Evolutionary conservation across 2,113 vertebrate species (phyloP).

Genomic region (Nesogale talazaci): DNA sequence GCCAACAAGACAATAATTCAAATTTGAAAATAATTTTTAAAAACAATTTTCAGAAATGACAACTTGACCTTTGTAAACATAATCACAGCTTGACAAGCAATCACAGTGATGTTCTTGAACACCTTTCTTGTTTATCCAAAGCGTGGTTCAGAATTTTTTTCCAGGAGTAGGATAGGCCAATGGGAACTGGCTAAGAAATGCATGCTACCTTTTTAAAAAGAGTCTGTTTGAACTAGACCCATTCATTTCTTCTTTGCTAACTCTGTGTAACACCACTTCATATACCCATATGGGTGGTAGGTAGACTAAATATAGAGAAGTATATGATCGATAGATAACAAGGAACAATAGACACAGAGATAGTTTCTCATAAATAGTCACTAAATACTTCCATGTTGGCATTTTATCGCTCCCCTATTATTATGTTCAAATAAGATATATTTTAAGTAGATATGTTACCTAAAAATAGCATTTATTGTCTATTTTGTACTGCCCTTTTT

Average conservation of each 20-base stretch:
- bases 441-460: background rate
- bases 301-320: background rate
- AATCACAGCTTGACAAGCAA: background rate
- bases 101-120: background rate
- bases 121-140: background rate
- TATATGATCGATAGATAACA: background rate
- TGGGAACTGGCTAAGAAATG: slow-evolving; percentile 1
- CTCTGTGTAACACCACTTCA: background rate
- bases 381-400: background rate
- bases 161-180: background rate
- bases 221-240: background rate
- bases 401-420: background rate
- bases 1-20: background rate
- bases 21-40: background rate
- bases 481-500: background rate
- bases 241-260: background rate
- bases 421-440: background rate
- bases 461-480: background rate
- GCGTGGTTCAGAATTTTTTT: background rate
- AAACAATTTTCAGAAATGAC: background rate
- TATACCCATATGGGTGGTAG: background rate
- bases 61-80: background rate
- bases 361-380: background rate
- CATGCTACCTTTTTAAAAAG: background rate
- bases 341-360: background rate